phyloP scores from a whole-genome alignment of 2,888 invertebrate genomes.

The Scaptodrosophila latifasciaeformis region DNA sequence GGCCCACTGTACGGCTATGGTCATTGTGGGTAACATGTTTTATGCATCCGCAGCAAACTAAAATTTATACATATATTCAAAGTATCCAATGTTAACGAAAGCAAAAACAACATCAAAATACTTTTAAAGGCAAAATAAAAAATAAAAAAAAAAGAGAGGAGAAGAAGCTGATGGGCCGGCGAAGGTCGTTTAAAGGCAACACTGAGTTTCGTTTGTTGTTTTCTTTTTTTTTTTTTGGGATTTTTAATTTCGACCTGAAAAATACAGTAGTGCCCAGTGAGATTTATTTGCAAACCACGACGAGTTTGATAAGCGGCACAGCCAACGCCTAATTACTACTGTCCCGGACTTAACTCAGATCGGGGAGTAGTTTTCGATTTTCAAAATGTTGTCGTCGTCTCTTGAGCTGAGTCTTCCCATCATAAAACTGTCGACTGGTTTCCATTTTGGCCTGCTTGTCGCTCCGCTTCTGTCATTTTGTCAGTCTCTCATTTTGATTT shows the following conservation, averaged over 20 bases:
- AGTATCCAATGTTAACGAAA: slow-evolving; percentile 30
- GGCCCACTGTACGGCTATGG: too few relatives aligned
- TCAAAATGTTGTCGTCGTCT: slow-evolving; percentile 31
- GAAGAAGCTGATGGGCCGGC: too few relatives aligned
- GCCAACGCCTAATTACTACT: slow-evolving; percentile 59
- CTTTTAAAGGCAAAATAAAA: slow-evolving; percentile 57
- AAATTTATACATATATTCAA: slow-evolving; percentile 25
- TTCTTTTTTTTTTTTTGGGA: slow-evolving; percentile 23
- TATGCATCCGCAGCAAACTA: slow-evolving; percentile 53
- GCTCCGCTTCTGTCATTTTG: slow-evolving; percentile 56
- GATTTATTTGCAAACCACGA: slow-evolving; percentile 46
- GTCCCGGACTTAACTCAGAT: slow-evolving; percentile 47
- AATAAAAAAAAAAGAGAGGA: too few relatives aligned
- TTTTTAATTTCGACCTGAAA: slow-evolving; percentile 18
- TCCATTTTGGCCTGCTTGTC: slow-evolving; percentile 54
- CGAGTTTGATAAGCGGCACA: slow-evolving; percentile 52
- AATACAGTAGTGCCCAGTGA: slow-evolving; percentile 41
- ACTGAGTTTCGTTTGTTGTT: slow-evolving; percentile 10
- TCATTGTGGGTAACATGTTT: slow-evolving; percentile 53
- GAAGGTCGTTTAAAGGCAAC: slow-evolving; percentile 62
- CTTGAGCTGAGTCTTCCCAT: slow-evolving; percentile 48
- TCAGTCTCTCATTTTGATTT: slow-evolving; percentile 14
- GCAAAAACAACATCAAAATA: slow-evolving; percentile 55
- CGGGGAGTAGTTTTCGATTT: slow-evolving; percentile 40
- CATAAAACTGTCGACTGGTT: slow-evolving; percentile 61